These are phyloP conservation scores for Meliscaeva auricollis DNA, from an alignment of 2,888 invertebrate genomes.

Conservation along the genomic window DNA sequence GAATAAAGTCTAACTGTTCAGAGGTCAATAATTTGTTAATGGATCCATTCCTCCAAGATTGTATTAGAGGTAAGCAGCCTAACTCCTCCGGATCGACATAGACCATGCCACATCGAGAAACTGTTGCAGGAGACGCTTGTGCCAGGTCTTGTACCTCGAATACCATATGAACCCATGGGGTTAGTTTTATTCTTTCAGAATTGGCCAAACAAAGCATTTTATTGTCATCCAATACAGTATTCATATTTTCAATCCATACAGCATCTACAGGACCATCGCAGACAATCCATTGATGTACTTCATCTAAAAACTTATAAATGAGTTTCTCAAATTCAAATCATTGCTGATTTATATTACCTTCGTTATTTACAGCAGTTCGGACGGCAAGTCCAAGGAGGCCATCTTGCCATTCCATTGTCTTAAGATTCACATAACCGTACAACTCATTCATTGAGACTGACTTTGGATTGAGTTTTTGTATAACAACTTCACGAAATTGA, in stretches of 20 bases:
- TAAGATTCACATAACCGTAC: slow-evolving; percentile 93
- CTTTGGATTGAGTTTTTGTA: slow-evolving; percentile 94
- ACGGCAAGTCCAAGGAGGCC: slow-evolving; percentile 89
- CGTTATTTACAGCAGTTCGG: slow-evolving; percentile 80
- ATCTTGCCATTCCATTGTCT: slow-evolving; percentile 96
- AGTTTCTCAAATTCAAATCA: too few relatives aligned
- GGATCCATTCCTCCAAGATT: slow-evolving; percentile 89
- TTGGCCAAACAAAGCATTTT: slow-evolving; percentile 97
- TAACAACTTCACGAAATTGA: slow-evolving; percentile 89
- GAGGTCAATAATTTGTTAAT: slow-evolving; percentile 85
- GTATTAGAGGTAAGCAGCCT: slow-evolving; percentile 91
- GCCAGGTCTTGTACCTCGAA: slow-evolving; percentile 94
- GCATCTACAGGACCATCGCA: slow-evolving; percentile 97
- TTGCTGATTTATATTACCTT: too few relatives aligned
- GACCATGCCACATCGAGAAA: slow-evolving; percentile 94
- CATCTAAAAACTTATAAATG: too few relatives aligned
- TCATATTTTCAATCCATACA: slow-evolving; percentile 97
- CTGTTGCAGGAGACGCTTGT: slow-evolving; percentile 96
- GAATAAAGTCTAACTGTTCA: slow-evolving; percentile 87
- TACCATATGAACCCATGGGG: slow-evolving; percentile 94
- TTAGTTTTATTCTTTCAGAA: slow-evolving; percentile 95
- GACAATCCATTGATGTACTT: slow-evolving; percentile 95
- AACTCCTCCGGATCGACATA: slow-evolving; percentile 94
- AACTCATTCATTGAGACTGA: slow-evolving; percentile 94
- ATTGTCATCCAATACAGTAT: slow-evolving; percentile 96